Percentiles rank a stretch among this genome's conserved stretches.
Evolutionary conservation across 2,888 invertebrate genomes (phyloP).

Genomic region (Pristionchus maxplancki): DNA sequence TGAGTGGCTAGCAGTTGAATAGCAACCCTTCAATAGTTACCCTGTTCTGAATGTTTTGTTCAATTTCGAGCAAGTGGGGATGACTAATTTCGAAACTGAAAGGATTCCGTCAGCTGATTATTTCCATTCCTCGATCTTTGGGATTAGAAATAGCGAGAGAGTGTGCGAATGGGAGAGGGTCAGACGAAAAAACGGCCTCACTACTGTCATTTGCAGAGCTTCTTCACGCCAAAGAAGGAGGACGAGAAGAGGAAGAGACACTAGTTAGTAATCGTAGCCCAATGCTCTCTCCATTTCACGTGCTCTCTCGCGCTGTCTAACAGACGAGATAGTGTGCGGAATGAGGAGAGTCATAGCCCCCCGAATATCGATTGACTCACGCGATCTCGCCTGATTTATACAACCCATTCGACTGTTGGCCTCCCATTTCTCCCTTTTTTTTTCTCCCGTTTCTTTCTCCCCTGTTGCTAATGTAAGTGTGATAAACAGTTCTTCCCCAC

Average conservation of each 20-base stretch:
- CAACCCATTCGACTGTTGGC: neutral
- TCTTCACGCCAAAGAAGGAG: slow-evolving; percentile 56
- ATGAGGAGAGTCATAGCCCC: neutral
- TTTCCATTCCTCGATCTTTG: no score
- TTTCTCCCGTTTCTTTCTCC: neutral
- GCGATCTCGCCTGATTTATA: slow-evolving; percentile 27
- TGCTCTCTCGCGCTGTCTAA: neutral
- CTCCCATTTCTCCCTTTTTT: neutral
- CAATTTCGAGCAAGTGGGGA: neutral
- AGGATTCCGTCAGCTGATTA: neutral
- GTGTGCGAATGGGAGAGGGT: no score
- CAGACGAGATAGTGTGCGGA: neutral
- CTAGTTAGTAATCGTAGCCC: slow-evolving; percentile 50
- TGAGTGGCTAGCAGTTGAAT: neutral
- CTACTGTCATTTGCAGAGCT: slow-evolving; percentile 46
- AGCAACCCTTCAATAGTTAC: no score
- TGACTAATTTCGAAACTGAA: neutral
- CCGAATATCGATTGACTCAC: neutral
- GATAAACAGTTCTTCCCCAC: neutral
- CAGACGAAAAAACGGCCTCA: no score
- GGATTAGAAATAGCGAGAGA: no score
- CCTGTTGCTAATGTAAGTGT: neutral
- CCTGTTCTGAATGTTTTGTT: no score
- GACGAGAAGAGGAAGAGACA: slow-evolving; percentile 63
- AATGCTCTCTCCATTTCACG: neutral